A percentile compares a stretch with the other conserved stretches of the same genome.
Conservation (phyloP, 2,113 vertebrate genomes). For the Clarias gariepinus region DNA sequence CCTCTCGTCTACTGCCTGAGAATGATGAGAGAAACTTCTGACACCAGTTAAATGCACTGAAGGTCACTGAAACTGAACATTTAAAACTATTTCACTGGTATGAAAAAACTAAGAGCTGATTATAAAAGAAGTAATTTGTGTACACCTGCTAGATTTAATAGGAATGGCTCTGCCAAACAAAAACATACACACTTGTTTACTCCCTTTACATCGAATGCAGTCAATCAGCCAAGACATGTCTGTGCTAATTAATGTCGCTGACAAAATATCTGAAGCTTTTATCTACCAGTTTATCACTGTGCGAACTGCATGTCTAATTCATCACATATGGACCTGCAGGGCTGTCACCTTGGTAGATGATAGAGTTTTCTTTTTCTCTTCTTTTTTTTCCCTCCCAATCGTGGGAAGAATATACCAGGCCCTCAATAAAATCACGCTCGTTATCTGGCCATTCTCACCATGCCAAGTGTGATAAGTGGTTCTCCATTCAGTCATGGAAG, state of each 20-base stretch:
- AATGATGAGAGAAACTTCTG: slow-evolving; percentile 22
- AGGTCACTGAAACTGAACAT: not conserved
- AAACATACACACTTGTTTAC: not conserved
- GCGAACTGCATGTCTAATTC: not conserved
- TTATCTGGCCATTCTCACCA: not conserved
- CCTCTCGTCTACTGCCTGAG: slow-evolving; percentile 4
- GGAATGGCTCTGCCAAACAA: not conserved
- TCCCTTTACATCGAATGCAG: not conserved
- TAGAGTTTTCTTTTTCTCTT: not conserved
- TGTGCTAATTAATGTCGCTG: not conserved
- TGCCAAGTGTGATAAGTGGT: not conserved
- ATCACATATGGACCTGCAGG: not conserved
- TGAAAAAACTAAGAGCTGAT: not conserved
- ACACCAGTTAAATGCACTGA: not conserved
- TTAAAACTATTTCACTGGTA: not conserved
- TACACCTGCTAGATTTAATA: not conserved
- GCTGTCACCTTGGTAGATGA: not conserved
- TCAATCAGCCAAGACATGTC: not conserved
- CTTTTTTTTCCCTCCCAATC: too few relatives aligned
- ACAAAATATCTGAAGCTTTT: not conserved
- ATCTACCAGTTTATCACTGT: not conserved
- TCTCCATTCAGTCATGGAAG: not conserved
- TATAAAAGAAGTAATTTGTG: not conserved
- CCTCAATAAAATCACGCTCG: not conserved
- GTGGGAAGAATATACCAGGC: not conserved